A percentile compares a stretch with the other conserved stretches of the same genome.
These are phyloP conservation scores for Sebastes glaucus DNA, from an alignment of 2,797 vertebrate genomes.

Conservation along the genomic window DNA sequence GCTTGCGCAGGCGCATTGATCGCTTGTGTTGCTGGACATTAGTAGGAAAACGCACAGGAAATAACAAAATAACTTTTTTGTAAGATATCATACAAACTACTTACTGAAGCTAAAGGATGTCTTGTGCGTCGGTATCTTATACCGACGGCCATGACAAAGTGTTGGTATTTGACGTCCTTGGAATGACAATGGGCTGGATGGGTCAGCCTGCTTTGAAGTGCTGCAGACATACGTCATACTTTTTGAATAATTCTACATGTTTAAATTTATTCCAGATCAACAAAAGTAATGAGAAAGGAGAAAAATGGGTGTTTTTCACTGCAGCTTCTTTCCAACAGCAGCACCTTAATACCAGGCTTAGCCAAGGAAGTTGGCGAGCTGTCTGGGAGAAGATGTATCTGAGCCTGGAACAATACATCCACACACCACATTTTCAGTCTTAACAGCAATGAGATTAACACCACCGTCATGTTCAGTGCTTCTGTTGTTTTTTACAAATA, in stretches of 20 bases:
- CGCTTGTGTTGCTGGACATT: no score
- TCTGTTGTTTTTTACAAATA: slow-evolving; percentile 8
- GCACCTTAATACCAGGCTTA: slow-evolving; percentile 37
- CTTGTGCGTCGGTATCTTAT: no score
- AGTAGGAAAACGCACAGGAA: no score
- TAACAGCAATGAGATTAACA: slow-evolving; percentile 28
- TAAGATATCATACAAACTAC: no score
- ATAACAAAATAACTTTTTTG: no score
- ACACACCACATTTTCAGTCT: background rate
- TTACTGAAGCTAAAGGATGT: no score
- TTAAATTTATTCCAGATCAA: background rate
- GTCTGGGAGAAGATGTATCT: slow-evolving; percentile 18
- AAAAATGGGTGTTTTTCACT: background rate
- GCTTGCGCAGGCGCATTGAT: no score
- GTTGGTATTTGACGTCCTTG: no score
- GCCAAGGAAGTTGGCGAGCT: slow-evolving; percentile 14
- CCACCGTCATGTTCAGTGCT: background rate
- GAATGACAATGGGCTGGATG: fast-evolving
- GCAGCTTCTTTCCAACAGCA: slow-evolving; percentile 17
- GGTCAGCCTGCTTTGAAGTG: background rate
- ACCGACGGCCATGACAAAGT: no score
- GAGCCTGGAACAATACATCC: slow-evolving; percentile 28
- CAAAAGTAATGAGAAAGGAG: background rate
- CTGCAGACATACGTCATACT: background rate
- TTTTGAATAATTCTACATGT: background rate